Base-by-base conservation (phyloP, 2,113 vertebrate species). In the Brachirus orientalis region DNA sequence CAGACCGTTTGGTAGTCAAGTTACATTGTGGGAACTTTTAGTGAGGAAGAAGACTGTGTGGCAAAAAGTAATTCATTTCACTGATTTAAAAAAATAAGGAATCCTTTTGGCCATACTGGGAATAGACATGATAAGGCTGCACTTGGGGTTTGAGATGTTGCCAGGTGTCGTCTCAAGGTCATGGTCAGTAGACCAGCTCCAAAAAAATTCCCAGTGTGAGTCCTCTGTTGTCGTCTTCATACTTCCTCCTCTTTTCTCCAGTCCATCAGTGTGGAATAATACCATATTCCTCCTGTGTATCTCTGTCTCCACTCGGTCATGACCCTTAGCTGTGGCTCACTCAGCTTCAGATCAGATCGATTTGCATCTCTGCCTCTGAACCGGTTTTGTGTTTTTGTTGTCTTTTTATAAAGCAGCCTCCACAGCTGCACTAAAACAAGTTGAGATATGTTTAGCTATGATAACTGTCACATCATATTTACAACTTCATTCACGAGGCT, bases 81-180 rank as follows among this genome's bases (percentile, higher is more conserved):
- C n/a, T n/a, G n/a, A n/a, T n/a, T n/a, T n/a, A n/a, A n/a, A n/a
- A n/a, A n/a, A n/a, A n/a, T n/a, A n/a, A n/a, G n/a, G n/a, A n/a
- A n/a, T 28, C 28, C 2, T 28, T 28, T 28, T 6, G 3, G 28
- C 6, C 6, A 28, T 28, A 28, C 28, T 28, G 28, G 28, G 28
- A 28, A 28, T 28, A 28, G 28, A 28, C 28, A 28, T 28, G 28
- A 28, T 28, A 28, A 28, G 28, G 28, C 14, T 43, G 14, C n/a
- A n/a, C 7, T 45, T 18, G 53, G 18, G 28, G 6, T 63, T 60
- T 48, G 0, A 17, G 35, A 50, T 51, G 45, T 28, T 66, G 59
- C 60, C 68, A 44, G 61, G 52, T n/a, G 35, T 36, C 20, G 37
- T 50, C 66, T 64, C 50, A 62, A 66, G 77, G 80, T 83, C 63